phyloP scores from a whole-genome alignment of 2,113 vertebrate genomes.

The Amblyornis subalaris region DNA sequence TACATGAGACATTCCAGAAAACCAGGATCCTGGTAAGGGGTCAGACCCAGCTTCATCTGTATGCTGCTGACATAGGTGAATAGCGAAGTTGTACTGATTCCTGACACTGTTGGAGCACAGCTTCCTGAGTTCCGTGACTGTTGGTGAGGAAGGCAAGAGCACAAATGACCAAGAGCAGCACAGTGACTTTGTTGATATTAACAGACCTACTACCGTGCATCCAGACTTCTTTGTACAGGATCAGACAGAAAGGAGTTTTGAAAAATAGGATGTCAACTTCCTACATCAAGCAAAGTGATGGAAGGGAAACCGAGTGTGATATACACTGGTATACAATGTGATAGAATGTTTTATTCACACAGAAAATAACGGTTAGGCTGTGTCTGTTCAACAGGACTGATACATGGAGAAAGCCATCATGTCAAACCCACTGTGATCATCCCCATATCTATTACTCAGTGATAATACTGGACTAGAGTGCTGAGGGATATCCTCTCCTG shows the following conservation, averaged over 20 bases:
- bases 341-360: neutral
- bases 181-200: neutral
- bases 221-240: neutral
- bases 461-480: neutral
- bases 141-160: neutral
- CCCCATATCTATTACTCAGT: neutral
- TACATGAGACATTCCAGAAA: neutral
- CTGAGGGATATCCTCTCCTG: neutral
- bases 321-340: neutral
- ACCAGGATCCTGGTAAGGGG: neutral
- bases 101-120: neutral
- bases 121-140: neutral
- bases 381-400: neutral
- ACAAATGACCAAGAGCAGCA: neutral
- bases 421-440: neutral
- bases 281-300: neutral
- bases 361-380: neutral
- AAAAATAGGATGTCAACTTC: neutral
- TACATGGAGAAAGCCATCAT: neutral
- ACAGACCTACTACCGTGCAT: neutral
- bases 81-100: neutral
- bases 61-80: neutral
- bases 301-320: neutral
- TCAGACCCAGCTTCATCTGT: neutral
- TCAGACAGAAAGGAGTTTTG: neutral